Evolutionary conservation across 2,113 vertebrate species (phyloP), one percentile per base, ranked within the genome.

Genomic region (Alces alces): DNA sequence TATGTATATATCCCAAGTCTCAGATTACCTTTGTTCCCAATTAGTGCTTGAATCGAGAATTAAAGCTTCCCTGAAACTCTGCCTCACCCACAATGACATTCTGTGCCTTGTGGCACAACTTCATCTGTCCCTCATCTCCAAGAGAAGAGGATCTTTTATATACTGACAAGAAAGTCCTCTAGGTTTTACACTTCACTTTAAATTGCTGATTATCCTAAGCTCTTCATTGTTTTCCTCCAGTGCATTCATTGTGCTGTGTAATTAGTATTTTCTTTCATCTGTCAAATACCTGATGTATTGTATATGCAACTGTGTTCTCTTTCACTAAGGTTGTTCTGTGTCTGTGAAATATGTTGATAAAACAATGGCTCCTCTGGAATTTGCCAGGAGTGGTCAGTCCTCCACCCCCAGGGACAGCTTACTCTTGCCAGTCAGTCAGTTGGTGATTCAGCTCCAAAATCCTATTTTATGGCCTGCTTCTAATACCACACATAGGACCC

Each of bases 51-150:
- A 54, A 80, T 30, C 1, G 39, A 93, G 47, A 92, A 58, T 88
- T 73, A 73, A 97, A 45, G 15, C 36, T 85, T 96, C 45, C 36
- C 55, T 64, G 73, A 28, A 97, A 93, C 33, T 79, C 82, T 85
- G 58, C 27, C 92, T 30, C n/a, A 13, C 16, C 61, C 36, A 52
- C n/a, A 93, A 54, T 91, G 83, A 43, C 2, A 55, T 93, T 43
- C 19, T 85, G 15, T 45, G 11, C 21, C 36, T 83, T 50, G 82
- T n/a, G 54, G 52, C 17, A 92, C 25, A 36, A 27, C 6, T 76
- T 87, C 16, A 47, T 93, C 64, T 91, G 39, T 80, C 54, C 16
- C 88, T 70, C 83, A 50, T 25, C 58, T 97, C 14, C 9, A 66
- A n/a, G 84, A 96, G 11, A 94, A 83, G 11, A 93, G 13, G 21